Base-by-base conservation (phyloP, 2,113 vertebrate species). In the Hyla sarda region DNA sequence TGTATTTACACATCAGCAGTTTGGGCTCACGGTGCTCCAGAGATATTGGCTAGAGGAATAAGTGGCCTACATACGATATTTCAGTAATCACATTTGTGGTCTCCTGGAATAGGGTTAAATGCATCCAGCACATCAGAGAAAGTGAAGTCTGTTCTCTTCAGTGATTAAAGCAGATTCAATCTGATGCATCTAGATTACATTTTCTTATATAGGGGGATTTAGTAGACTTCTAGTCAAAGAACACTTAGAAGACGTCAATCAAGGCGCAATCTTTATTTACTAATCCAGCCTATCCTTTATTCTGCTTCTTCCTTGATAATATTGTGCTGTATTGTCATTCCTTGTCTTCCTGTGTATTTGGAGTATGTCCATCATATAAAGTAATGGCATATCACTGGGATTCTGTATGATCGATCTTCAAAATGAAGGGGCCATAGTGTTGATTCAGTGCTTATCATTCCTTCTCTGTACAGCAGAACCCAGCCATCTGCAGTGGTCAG, bases 171-270 rank as follows among this genome's bases (percentile, higher is more conserved):
- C 76, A 37, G 76, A 56, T 56, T 54, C 54, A 32, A 58, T 74
- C 50, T 79, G 2, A 54, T 60, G 34, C 48, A 34, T 79, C 30
- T 74, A 74, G 37, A 74, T 74, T 74, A 58, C 28, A 58, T 41
- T 79, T 58, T 54, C 77, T 60, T 54, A 37, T 60, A 37, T 79
- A 37, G 30, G 30, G n/a, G 28, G 77, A 79, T 56, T 58, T 79
- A 54, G 21, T n/a, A 58, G 76, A 25, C 76, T 56, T 79, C 48
- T 9, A 32, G 30, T 12, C 5, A 30, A 54, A 32, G 77, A 58
- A 34, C 76, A 56, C 3, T 56, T 54, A 77, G 13, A 37, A n/a
- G 28, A 37, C 34, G 67, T 71, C 77, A 34, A n/a, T 79, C 60
- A 58, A 23, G 32, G 13, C 60, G 19, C 16, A 56, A 21, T 50